phyloP scores from a whole-genome alignment of 2,113 vertebrate genomes.

The Aspiorhynchus laticeps region DNA sequence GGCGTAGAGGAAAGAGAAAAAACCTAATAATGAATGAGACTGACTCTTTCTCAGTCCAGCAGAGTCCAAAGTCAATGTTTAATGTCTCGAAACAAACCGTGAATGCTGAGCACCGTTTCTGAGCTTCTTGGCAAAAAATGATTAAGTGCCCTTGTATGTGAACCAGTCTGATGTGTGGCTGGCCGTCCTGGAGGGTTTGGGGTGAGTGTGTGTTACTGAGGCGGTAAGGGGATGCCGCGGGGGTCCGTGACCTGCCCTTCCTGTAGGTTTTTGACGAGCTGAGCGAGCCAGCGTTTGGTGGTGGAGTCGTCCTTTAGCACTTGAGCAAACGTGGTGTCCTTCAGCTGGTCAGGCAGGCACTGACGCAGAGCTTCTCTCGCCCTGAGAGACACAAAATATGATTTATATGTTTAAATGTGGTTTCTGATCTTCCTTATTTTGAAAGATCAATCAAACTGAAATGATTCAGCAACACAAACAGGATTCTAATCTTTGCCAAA shows the following conservation, averaged over 20 bases:
- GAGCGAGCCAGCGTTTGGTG: slow-evolving; percentile 98
- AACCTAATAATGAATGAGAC: not conserved
- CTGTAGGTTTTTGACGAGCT: slow-evolving; percentile 98
- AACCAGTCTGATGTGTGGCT: slow-evolving; percentile 36
- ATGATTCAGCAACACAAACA: not conserved
- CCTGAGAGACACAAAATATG: slow-evolving; percentile 72
- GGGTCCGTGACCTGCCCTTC: slow-evolving; percentile 97
- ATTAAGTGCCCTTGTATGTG: slow-evolving; percentile 49
- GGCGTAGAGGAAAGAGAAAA: not conserved
- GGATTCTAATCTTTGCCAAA: not conserved
- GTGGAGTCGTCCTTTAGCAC: slow-evolving; percentile 99
- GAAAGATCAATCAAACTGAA: not conserved
- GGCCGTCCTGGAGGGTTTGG: not conserved
- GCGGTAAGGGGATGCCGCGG: slow-evolving; percentile 90
- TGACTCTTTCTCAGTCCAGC: slow-evolving; percentile 29
- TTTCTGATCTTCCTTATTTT: not conserved
- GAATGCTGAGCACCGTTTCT: slow-evolving; percentile 41
- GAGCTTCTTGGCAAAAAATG: slow-evolving; percentile 42
- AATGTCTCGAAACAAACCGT: slow-evolving; percentile 28
- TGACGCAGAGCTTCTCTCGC: slow-evolving; percentile 97
- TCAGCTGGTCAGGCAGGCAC: slow-evolving; percentile 98
- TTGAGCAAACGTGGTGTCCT: slow-evolving; percentile 96
- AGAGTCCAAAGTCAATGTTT: slow-evolving; percentile 31
- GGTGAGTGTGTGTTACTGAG: slow-evolving; percentile 76
- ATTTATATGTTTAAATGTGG: not conserved